Evolutionary conservation across 2,888 invertebrate species (phyloP).

Genomic region (Erebia palarica): DNA sequence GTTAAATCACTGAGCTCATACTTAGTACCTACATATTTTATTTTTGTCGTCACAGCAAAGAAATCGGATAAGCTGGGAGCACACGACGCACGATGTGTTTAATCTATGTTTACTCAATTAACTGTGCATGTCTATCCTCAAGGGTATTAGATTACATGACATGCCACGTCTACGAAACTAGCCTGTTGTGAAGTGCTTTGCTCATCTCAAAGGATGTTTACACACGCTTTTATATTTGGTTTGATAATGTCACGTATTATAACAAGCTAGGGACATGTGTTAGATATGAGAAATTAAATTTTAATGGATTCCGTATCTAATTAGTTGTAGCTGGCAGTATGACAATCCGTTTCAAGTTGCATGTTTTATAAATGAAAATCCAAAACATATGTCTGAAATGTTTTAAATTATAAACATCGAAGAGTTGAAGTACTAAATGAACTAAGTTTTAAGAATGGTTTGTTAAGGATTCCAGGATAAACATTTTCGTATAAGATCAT

Average conservation of each 20-base stretch:
- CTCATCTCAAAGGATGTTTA: constrained; percentile 48
- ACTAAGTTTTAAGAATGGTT: neutral
- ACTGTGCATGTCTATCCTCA: constrained; percentile 61
- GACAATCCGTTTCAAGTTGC: neutral
- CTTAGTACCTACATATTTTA: constrained; percentile 21
- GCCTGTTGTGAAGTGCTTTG: constrained; percentile 49
- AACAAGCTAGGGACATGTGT: constrained; percentile 20
- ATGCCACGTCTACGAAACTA: constrained; percentile 55
- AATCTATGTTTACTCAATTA: constrained; percentile 67
- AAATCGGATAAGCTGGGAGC: constrained; percentile 57
- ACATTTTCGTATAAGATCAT: neutral
- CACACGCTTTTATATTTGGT: constrained; percentile 51
- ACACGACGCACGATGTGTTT: constrained; percentile 60
- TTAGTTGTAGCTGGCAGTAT: neutral
- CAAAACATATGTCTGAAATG: neutral
- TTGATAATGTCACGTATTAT: constrained; percentile 52
- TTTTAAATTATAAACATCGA: neutral
- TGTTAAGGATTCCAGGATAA: neutral
- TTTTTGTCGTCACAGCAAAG: constrained; percentile 28
- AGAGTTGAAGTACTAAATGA: neutral
- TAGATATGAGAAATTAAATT: constrained; percentile 18
- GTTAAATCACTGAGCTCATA: constrained; percentile 8
- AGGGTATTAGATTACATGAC: constrained; percentile 66
- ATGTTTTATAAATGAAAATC: neutral
- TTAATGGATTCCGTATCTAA: constrained; percentile 7